A percentile compares a stretch with the other conserved stretches of the same genome.
Evolutionary conservation across 2,113 vertebrate genomes (phyloP).

Genomic region (Spea multiplicata): DNA sequence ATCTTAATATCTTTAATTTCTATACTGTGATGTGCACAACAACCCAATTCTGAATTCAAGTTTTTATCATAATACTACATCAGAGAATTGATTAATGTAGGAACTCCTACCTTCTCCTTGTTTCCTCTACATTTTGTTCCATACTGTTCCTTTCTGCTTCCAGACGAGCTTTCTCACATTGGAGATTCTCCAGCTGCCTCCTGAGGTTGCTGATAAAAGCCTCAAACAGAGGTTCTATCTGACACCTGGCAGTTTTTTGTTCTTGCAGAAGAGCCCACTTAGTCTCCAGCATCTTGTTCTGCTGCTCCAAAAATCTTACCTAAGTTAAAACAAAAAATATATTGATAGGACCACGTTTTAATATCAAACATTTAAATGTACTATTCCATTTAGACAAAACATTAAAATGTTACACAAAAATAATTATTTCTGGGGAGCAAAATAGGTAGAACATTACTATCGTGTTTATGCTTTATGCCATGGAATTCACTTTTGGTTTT

Average conservation of each 20-base stretch:
- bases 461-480: too few species aligned
- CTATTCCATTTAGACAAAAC: not conserved
- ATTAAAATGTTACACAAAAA: too few species aligned
- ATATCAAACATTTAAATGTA: not conserved
- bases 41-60: not conserved
- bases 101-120: slow-evolving; percentile 82
- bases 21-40: too few species aligned
- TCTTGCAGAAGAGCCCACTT: slow-evolving; percentile 86
- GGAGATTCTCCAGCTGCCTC: slow-evolving; percentile 77
- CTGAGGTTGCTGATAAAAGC: slow-evolving; percentile 77
- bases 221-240: slow-evolving; percentile 81
- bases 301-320: slow-evolving; percentile 87
- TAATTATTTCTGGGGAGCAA: too few species aligned
- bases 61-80: too few species aligned
- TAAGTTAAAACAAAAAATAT: slow-evolving; percentile 42
- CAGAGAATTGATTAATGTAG: not conserved
- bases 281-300: slow-evolving; percentile 86
- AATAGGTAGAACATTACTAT: too few species aligned
- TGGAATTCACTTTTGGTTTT: too few species aligned
- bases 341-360: not conserved
- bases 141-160: slow-evolving; percentile 84
- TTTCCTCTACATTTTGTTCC: slow-evolving; percentile 87
- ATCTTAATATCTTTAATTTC: too few species aligned
- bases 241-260: slow-evolving; percentile 64
- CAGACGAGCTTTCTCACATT: slow-evolving; percentile 79